phyloP scores from a whole-genome alignment of 2,888 invertebrate species.

The Eulithis testata region DNA sequence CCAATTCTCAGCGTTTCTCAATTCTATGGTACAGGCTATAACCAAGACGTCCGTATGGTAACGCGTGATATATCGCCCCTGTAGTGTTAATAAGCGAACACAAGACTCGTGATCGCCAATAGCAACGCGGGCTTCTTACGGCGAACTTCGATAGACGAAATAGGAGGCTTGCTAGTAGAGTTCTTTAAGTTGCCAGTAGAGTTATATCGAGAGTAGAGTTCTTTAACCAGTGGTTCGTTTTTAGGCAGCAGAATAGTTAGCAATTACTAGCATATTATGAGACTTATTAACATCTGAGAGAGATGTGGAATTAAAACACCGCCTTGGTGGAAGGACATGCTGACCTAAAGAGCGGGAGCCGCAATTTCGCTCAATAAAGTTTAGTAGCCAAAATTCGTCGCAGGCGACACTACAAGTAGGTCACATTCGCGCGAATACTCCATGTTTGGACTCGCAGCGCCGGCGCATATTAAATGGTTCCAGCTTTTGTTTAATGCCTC shows the following conservation, averaged over 20 bases:
- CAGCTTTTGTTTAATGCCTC: neutral
- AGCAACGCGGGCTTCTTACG: slow-evolving; percentile 54
- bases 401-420: slow-evolving; percentile 61
- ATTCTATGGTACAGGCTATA: slow-evolving; percentile 25
- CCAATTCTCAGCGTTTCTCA: slow-evolving; percentile 27
- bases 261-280: no score
- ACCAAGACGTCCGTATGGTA: slow-evolving; percentile 65
- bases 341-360: no score
- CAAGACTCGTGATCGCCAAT: slow-evolving; percentile 80
- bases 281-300: no score
- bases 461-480: slow-evolving; percentile 64
- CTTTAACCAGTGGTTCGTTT: no score
- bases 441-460: slow-evolving; percentile 73
- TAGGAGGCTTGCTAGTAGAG: neutral
- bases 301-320: no score
- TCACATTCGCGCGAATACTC: slow-evolving; percentile 77
- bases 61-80: slow-evolving; percentile 81
- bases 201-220: no score
- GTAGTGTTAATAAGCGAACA: slow-evolving; percentile 83
- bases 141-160: no score
- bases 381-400: neutral
- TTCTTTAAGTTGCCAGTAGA: no score
- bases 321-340: no score
- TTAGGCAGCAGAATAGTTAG: no score
- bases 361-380: neutral